These are phyloP conservation scores for Ennomos quercinarius DNA, from an alignment of 2,888 invertebrate species.

Conservation along the genomic window DNA sequence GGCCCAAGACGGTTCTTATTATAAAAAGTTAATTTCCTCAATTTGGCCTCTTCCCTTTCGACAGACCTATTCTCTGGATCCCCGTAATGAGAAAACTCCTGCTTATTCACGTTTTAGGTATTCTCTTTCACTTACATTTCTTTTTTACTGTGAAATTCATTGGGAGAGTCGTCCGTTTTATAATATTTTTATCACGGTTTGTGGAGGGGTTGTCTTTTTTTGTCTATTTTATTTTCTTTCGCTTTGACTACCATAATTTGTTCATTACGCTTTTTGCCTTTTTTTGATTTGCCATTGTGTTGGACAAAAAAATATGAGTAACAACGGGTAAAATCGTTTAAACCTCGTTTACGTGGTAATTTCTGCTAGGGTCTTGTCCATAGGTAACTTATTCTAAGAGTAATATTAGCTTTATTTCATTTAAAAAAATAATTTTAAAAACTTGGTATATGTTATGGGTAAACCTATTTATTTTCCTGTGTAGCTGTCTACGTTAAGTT, in stretches of 20 bases:
- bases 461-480: background rate
- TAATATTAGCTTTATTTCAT: too few species aligned
- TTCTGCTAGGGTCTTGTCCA: too few species aligned
- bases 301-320: background rate
- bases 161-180: constrained; percentile 26
- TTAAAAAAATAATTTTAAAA: too few species aligned
- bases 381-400: too few species aligned
- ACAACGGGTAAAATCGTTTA: background rate
- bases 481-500: constrained; percentile 6
- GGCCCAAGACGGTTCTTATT: constrained; percentile 61
- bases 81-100: constrained; percentile 60
- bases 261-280: constrained; percentile 18
- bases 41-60: constrained; percentile 70
- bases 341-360: background rate
- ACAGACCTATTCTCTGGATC: constrained; percentile 62
- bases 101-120: constrained; percentile 56
- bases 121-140: constrained; percentile 57
- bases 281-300: constrained; percentile 7
- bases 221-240: constrained; percentile 23
- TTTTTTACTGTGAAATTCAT: constrained; percentile 48
- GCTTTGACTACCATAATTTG: constrained; percentile 31
- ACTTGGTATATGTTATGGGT: too few species aligned
- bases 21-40: constrained; percentile 81
- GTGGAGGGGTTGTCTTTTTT: constrained; percentile 2
- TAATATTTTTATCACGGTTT: constrained; percentile 28